Base-by-base conservation (phyloP, 2,888 invertebrate genomes). In the Erynnis tages region DNA sequence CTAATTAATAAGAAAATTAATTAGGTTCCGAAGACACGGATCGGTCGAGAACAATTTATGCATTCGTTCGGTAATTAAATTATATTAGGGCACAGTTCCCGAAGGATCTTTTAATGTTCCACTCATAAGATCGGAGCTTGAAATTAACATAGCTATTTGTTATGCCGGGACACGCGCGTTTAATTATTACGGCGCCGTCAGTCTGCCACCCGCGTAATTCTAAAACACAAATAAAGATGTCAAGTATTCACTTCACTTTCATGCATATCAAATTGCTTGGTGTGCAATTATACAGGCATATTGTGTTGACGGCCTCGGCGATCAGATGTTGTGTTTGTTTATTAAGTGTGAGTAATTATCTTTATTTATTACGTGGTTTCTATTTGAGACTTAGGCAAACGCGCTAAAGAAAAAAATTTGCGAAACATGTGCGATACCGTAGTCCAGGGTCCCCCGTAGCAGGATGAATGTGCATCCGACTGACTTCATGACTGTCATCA, bases 41-140 rank as follows among this genome's bases (percentile, higher is more conserved):
- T 23, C 35, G 25, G 62, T 67, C 63, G 66, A 54, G 25, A 58
- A 58, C 71, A 75, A 73, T 75, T 73, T 68, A 70, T 71, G 69
- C 66, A 71, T 74, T 74, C 68, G 66, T 66, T 71, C 59, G 52
- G 37, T 74, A 79, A 79, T 79, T 80, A 77, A 81, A 79, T 79
- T 75, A 73, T 71, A 73, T 68, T 63, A 69, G 65, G 55, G 60
- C 55, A 50, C 62, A 67, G 64, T 73, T 73, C 73, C 76, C 67
- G 67, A 73, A 77, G 79, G 71, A 79, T 72, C 71, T 78, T 78
- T 78, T 76, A 81, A 79, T 76, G 76, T 74, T 68, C 67, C 69
- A 76, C 77, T 82, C 75, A 72, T 78, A 78, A 78, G 76, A 76
- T 76, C 73, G 73, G 71, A 74, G 73, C 75, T 79, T 81, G 79